Evolutionary conservation across 2,113 vertebrate genomes (phyloP).

Genomic region (Cygnus buccinator): DNA sequence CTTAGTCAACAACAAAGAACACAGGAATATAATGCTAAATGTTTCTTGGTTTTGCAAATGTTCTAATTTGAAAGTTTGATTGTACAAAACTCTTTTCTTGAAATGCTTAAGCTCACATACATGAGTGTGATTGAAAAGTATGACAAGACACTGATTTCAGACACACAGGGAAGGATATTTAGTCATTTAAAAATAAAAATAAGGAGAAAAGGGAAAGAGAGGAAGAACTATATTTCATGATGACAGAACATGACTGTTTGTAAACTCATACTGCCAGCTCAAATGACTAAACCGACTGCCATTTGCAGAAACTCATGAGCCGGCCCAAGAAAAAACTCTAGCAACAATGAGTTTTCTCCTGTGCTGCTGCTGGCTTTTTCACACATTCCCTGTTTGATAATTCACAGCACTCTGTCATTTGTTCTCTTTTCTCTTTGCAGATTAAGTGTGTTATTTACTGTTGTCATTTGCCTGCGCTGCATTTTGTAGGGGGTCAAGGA

Average conservation of each 20-base stretch:
- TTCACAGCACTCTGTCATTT: background rate
- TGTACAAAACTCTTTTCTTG: background rate
- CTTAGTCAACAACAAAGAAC: background rate
- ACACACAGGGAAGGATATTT: background rate
- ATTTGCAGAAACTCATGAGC: background rate
- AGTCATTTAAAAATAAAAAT: background rate
- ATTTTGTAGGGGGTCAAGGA: background rate
- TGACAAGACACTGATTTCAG: conserved; percentile 27
- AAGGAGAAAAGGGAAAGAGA: background rate
- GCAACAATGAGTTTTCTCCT: background rate
- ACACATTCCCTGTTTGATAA: background rate
- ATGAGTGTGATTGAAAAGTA: conserved; percentile 2
- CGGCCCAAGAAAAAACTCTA: background rate
- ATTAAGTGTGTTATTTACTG: background rate
- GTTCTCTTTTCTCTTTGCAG: background rate
- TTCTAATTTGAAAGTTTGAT: background rate
- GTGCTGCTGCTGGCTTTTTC: background rate
- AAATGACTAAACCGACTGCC: background rate
- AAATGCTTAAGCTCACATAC: background rate
- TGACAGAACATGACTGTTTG: background rate
- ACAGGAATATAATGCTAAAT: background rate
- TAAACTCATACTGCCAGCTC: background rate
- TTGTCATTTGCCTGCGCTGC: background rate
- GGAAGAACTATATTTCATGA: background rate
- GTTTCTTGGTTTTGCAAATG: background rate